A percentile compares a stretch with the other conserved stretches of the same genome.
Conservation (phyloP, 2,113 vertebrate genomes). For the Helogale parvula region DNA sequence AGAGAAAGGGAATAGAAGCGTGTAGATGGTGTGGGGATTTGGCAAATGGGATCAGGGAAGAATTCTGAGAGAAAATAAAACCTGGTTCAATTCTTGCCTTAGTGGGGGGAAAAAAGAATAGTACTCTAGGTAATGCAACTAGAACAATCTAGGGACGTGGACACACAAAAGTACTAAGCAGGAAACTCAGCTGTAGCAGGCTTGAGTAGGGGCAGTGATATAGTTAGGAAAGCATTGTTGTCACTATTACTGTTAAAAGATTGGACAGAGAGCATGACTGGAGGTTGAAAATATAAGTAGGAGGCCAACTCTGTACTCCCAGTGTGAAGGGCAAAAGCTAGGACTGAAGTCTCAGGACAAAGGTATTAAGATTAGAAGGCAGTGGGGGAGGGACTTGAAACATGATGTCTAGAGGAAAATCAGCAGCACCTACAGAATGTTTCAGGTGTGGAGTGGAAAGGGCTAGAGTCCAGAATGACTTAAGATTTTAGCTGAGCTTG, state of each 20-base stretch:
- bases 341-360: background rate
- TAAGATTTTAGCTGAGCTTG: background rate
- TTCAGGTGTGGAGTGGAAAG: background rate
- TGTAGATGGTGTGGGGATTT: background rate
- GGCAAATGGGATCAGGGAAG: background rate
- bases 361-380: background rate
- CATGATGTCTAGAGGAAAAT: background rate
- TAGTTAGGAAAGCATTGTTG: accelerated
- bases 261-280: background rate
- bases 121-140: background rate
- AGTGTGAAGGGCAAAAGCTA: background rate
- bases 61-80: background rate
- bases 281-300: background rate
- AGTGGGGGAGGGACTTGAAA: background rate
- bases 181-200: background rate
- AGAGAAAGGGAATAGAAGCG: background rate
- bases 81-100: background rate
- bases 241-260: background rate
- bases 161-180: background rate
- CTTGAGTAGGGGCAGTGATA: background rate
- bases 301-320: background rate
- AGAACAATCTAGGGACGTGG: background rate
- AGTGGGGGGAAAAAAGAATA: background rate
- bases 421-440: background rate
- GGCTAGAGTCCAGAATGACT: background rate